These are phyloP conservation scores for Metalampra italica DNA, from an alignment of 2,888 invertebrate species.

Conservation along the genomic window DNA sequence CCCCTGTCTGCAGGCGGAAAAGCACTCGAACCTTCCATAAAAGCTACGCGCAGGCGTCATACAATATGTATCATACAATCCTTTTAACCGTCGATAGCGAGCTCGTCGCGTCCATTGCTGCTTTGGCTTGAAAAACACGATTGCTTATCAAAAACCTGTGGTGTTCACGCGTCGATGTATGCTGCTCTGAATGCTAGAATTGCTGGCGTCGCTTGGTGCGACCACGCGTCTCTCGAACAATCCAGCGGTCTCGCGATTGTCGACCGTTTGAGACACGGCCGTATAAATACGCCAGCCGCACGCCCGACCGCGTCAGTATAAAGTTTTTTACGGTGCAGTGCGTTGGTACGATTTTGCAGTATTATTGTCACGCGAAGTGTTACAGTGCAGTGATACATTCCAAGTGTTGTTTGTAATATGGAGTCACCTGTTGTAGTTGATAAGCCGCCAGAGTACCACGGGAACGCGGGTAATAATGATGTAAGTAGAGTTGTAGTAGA, in stretches of 20 bases:
- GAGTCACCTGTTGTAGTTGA: conserved; percentile 81
- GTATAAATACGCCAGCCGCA: conserved; percentile 53
- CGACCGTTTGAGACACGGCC: no score
- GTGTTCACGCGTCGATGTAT: neutral
- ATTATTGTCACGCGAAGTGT: conserved; percentile 25
- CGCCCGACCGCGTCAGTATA: conserved; percentile 47
- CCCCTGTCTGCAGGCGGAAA: conserved; percentile 4
- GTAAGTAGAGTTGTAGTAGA: conserved; percentile 49
- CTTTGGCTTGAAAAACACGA: neutral
- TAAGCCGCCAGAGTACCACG: conserved; percentile 79
- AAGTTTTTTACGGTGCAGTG: conserved; percentile 42
- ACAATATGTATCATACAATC: no score
- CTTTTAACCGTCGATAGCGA: neutral
- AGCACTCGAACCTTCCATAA: conserved; percentile 17
- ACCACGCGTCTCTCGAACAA: conserved; percentile 29
- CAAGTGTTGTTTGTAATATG: conserved; percentile 53
- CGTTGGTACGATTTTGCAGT: conserved; percentile 31
- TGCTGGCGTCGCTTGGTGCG: neutral
- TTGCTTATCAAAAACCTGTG: neutral
- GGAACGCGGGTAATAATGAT: conserved; percentile 55
- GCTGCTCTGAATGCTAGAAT: no score
- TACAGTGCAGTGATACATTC: conserved; percentile 60
- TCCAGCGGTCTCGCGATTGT: conserved; percentile 39
- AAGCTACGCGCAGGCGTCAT: conserved; percentile 18
- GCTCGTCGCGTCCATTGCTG: neutral